Percentiles rank a stretch among this genome's conserved stretches.
These are phyloP conservation scores for Sporophila hypoxantha DNA, from an alignment of 2,113 vertebrate genomes.

Conservation along the genomic window DNA sequence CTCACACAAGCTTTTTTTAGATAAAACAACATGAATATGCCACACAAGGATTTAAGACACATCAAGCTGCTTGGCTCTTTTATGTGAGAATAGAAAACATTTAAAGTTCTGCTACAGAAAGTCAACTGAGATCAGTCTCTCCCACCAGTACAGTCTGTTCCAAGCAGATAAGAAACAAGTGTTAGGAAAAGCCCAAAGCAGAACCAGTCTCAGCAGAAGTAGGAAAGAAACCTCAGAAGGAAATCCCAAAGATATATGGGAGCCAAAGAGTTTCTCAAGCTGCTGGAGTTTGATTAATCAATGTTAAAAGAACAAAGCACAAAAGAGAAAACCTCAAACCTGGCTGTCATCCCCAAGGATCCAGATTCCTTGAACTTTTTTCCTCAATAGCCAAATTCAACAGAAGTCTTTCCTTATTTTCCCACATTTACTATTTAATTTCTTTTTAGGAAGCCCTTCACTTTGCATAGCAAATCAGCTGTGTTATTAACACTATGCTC, in stretches of 20 bases:
- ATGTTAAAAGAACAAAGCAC: background rate
- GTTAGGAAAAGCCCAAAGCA: background rate
- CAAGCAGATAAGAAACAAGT: background rate
- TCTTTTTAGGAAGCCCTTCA: background rate
- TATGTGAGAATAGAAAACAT: conserved; percentile 40
- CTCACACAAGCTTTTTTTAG: background rate
- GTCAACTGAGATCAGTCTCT: background rate
- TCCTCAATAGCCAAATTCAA: background rate
- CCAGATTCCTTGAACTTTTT: background rate
- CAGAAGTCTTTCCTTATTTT: background rate
- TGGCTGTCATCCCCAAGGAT: background rate
- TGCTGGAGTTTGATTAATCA: background rate
- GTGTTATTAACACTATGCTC: background rate
- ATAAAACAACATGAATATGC: background rate
- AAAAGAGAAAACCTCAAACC: background rate
- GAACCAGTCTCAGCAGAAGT: background rate
- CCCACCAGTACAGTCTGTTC: background rate
- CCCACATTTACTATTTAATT: background rate
- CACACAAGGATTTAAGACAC: background rate
- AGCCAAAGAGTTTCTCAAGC: background rate
- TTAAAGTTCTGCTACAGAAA: conserved; percentile 36
- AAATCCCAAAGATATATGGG: background rate
- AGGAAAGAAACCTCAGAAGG: background rate
- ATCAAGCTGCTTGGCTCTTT: background rate
- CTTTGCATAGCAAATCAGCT: conserved; percentile 2